Conservation (phyloP, 1,140 invertebrate genomes). For the Bombus huntii region DNA sequence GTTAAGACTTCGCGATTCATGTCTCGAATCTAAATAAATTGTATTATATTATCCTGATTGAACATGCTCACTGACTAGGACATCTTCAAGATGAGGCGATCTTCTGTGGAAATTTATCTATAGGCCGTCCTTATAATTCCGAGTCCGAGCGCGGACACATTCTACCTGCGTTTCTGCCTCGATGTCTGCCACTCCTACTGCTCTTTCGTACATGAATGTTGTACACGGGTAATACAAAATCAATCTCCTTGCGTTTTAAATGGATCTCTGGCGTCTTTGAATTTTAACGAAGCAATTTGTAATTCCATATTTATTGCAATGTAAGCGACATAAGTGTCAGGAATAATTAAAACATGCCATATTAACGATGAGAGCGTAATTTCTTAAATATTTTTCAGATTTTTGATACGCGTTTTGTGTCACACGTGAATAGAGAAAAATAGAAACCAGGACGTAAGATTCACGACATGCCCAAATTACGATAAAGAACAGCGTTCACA, state of each 20-base stretch:
- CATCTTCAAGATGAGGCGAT: slow-evolving; percentile 7
- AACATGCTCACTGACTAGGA: not conserved
- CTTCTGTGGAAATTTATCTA: not conserved
- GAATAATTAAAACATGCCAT: too few relatives aligned
- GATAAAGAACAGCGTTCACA: too few relatives aligned
- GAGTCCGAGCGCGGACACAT: slow-evolving; percentile 25
- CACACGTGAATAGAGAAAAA: too few relatives aligned
- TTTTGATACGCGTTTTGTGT: too few relatives aligned
- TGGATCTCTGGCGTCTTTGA: not conserved
- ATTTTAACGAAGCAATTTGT: not conserved
- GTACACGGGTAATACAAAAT: not conserved
- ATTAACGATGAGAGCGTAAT: too few relatives aligned
- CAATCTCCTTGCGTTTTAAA: not conserved
- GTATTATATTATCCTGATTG: slow-evolving; percentile 48
- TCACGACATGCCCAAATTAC: too few relatives aligned
- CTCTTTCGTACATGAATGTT: not conserved
- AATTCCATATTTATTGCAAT: too few relatives aligned
- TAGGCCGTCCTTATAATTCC: slow-evolving; percentile 27
- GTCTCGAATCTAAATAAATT: slow-evolving; percentile 61
- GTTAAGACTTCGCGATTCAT: slow-evolving; percentile 51
- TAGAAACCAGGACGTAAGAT: too few relatives aligned
- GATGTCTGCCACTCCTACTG: accelerated
- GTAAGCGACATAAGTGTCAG: too few relatives aligned
- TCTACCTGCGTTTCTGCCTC: not conserved
- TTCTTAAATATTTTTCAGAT: too few relatives aligned